Evolutionary conservation across 2,797 vertebrate genomes (phyloP).

Genomic region (Remorina albescens): DNA sequence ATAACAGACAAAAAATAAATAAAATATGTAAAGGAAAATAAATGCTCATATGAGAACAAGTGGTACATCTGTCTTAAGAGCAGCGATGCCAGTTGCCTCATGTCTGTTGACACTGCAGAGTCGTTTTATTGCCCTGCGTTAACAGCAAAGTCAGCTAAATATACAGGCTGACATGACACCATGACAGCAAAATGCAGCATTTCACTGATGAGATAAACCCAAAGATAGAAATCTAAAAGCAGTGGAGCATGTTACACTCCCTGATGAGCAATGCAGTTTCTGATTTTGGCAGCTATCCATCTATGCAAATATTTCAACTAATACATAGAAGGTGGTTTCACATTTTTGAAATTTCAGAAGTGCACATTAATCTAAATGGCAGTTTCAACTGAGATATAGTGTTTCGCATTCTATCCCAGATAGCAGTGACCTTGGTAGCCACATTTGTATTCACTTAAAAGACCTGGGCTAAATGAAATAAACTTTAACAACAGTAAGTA

Average conservation of each 20-base stretch:
- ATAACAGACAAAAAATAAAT: no score
- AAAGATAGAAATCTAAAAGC: constrained; percentile 36
- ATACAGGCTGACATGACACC: constrained; percentile 33
- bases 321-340: constrained; percentile 25
- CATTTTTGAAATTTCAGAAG: constrained; percentile 19
- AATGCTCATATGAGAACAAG: not conserved
- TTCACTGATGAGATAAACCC: constrained; percentile 42
- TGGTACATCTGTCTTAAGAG: constrained; percentile 21
- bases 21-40: constrained; percentile 10
- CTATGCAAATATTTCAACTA: constrained; percentile 31
- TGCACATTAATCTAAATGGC: constrained; percentile 17
- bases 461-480: not conserved
- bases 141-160: constrained; percentile 37
- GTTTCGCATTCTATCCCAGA: not conserved
- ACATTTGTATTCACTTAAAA: not conserved
- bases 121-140: constrained; percentile 30
- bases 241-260: constrained; percentile 15
- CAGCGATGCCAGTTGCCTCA: constrained; percentile 1
- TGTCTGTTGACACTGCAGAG: constrained; percentile 22
- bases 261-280: constrained; percentile 23
- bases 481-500: constrained; percentile 1
- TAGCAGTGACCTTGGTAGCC: constrained; percentile 6
- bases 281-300: constrained; percentile 19
- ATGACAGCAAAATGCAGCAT: constrained; percentile 36
- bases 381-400: constrained; percentile 2